A percentile compares a stretch with the other conserved stretches of the same genome.
These are phyloP conservation scores for Aspidapion aeneum DNA, from an alignment of 2,888 invertebrate species.

Conservation along the genomic window DNA sequence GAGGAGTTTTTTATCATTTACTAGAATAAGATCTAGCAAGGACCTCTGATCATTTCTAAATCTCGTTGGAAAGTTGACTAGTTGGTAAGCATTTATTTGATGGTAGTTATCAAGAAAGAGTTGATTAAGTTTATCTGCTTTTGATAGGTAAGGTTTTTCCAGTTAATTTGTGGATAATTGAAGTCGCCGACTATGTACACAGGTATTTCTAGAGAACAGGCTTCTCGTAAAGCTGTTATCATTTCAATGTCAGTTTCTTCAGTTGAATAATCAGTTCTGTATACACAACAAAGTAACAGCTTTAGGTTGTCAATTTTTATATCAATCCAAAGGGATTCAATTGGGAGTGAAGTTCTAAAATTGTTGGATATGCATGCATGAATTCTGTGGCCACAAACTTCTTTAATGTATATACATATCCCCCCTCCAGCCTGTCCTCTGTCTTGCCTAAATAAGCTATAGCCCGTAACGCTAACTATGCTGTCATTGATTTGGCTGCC, in stretches of 20 bases:
- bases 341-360: not conserved
- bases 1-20: too few species aligned
- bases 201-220: too few species aligned
- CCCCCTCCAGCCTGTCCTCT: not conserved
- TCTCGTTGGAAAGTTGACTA: too few species aligned
- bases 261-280: not conserved
- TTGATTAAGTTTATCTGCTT: too few species aligned
- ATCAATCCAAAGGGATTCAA: not conserved
- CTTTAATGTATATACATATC: constrained; percentile 1
- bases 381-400: not conserved
- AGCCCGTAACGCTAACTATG: not conserved
- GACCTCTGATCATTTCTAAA: too few species aligned
- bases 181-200: too few species aligned
- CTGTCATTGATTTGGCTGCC: not conserved
- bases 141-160: too few species aligned
- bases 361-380: not conserved
- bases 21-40: too few species aligned
- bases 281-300: not conserved
- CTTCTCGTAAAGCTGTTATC: not conserved
- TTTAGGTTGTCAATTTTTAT: not conserved
- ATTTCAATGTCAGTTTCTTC: not conserved
- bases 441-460: not conserved
- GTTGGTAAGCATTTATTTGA: too few species aligned
- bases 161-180: too few species aligned
- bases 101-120: too few species aligned